Evolutionary conservation across 2,888 invertebrate genomes (phyloP), one percentile per base, ranked within the genome.

Genomic region (Melieria picta): DNA sequence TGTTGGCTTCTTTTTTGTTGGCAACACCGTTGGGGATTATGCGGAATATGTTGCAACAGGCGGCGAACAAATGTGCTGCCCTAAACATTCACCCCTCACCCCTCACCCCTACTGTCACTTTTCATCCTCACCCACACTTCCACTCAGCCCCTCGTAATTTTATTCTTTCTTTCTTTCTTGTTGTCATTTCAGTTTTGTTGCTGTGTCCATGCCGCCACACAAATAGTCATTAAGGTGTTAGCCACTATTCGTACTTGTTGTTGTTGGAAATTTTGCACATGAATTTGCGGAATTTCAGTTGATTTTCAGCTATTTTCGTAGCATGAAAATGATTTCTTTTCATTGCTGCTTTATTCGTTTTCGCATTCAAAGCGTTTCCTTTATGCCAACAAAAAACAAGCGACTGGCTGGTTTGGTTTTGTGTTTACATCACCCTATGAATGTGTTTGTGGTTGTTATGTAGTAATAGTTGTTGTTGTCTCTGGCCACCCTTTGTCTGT

Each of bases 251-350:
- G 30, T 30, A 30, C 2, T 30, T 30, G 30, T 30, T 3, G 30
- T 30, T 30, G 30, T 30, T 30, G 1, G 30, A 30, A 30, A 30
- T 30, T 47, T 58, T 16, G 10, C 11, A 16, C 9, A 48, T 64
- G 69, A 69, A 61, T 61, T 61, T 69, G 55, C 45, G 69, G 69
- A 69, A 69, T 69, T 61, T 69, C 43, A 55, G 61, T 69, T 52
- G 61, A 46, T 46, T 13, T 48, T 64, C 1, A 4, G 43, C 46
- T 10, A 43, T 6, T 61, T 43, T 43, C 0, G 30, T 30, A 30
- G 30, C 30, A 30, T 30, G 30, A 30, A 30, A 30, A 30, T 30
- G 30, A 30, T 30, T 30, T 30, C 30, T 30, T 30, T 30, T 30
- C 30, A 30, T 30, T 30, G 30, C 30, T 30, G 30, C 30, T 30